Conservation (phyloP, 2,797 vertebrate species). For the Acanthiza pusilla region DNA sequence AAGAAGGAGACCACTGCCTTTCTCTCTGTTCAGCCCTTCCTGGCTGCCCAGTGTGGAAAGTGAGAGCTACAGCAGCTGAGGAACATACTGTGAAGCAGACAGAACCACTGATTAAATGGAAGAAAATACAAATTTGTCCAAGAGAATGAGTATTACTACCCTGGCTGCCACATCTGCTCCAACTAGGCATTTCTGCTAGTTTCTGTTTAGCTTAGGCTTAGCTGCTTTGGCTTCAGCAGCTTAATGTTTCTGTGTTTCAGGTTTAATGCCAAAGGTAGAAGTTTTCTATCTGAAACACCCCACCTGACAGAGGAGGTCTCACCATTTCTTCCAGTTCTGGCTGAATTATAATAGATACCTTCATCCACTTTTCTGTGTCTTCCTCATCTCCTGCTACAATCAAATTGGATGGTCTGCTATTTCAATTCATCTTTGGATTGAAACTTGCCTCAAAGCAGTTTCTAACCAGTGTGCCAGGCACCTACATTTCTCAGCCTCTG, state of each 20-base stretch:
- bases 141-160: background rate
- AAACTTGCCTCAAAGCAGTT: constrained; percentile 14
- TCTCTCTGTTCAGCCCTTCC: background rate
- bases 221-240: background rate
- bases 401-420: constrained; percentile 3
- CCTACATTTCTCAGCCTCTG: constrained; percentile 8
- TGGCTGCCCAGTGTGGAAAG: background rate
- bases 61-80: background rate
- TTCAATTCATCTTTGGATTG: constrained; percentile 4
- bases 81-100: background rate
- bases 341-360: background rate
- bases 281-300: background rate
- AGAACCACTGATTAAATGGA: constrained; percentile 26
- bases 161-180: background rate
- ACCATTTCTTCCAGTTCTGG: background rate
- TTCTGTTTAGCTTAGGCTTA: background rate
- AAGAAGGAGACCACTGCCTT: background rate
- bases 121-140: constrained; percentile 13
- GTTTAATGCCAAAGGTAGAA: background rate
- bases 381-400: background rate
- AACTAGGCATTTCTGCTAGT: background rate
- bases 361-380: background rate
- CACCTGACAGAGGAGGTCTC: background rate
- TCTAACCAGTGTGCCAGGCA: constrained; percentile 9
- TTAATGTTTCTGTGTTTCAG: background rate